Conservation (phyloP, 2,888 invertebrate species). For the Drosophila phalerata region DNA sequence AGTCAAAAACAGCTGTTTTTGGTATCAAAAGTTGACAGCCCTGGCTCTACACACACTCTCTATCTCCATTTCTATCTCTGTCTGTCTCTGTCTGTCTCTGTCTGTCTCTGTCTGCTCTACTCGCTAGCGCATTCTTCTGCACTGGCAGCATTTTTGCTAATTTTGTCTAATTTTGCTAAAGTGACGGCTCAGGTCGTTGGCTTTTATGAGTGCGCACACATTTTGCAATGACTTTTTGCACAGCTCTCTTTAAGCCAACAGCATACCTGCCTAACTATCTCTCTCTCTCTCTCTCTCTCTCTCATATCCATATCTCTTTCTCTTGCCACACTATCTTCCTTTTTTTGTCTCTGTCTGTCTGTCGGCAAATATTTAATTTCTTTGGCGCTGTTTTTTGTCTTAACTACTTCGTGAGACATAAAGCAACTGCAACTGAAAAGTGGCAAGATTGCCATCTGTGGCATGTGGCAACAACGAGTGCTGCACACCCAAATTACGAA, state of each 20-base stretch:
- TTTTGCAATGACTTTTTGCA: conserved; percentile 27
- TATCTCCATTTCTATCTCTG: not conserved
- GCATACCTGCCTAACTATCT: conserved; percentile 14
- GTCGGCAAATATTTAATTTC: conserved; percentile 73
- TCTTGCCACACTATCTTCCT: not conserved
- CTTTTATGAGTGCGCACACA: conserved; percentile 55
- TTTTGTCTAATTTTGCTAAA: conserved; percentile 71
- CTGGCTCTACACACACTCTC: no score
- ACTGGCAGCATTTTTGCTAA: conserved; percentile 60
- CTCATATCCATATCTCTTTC: not conserved
- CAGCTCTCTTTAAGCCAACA: conserved; percentile 23
- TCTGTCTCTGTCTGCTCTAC: not conserved
- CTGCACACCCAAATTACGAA: conserved; percentile 17
- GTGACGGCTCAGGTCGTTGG: conserved; percentile 60
- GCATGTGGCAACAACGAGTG: conserved; percentile 27
- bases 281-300: conserved; percentile 1
- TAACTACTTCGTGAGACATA: conserved; percentile 36
- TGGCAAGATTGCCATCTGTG: conserved; percentile 6
- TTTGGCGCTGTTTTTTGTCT: conserved; percentile 53
- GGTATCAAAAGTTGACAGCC: no score
- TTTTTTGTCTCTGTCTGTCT: not conserved
- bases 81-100: not conserved
- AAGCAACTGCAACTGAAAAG: conserved; percentile 42
- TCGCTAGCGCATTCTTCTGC: conserved; percentile 7
- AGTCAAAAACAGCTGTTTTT: no score